Conservation (phyloP, 2,797 vertebrate species). For the Cirrhinus mrigala region DNA sequence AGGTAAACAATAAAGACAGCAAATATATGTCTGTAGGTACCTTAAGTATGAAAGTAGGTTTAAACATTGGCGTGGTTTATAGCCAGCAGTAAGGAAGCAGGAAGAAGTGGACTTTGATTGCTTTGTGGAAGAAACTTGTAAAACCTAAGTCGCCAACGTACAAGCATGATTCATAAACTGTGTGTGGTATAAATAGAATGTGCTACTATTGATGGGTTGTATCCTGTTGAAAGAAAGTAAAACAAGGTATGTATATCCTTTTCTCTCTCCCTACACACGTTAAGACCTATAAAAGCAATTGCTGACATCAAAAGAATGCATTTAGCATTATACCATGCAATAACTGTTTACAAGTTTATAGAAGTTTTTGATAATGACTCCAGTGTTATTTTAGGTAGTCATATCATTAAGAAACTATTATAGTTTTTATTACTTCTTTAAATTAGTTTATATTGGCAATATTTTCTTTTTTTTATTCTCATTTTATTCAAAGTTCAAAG, state of each 20-base stretch:
- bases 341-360: not conserved
- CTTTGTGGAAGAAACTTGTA: conserved; percentile 8
- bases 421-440: not conserved
- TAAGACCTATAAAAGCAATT: not conserved
- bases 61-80: conserved; percentile 48
- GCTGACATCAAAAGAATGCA: not conserved
- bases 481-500: too few species aligned
- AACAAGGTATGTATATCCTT: conserved; percentile 16
- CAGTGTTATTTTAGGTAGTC: not conserved
- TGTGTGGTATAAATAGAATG: not conserved
- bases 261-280: not conserved
- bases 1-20: conserved; percentile 21
- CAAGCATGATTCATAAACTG: conserved; percentile 2
- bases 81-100: conserved; percentile 43
- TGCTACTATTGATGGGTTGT: not conserved
- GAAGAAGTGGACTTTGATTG: conserved; percentile 33
- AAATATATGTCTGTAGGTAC: conserved; percentile 23
- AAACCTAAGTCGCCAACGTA: not conserved
- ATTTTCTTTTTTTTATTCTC: too few species aligned
- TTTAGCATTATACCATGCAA: not conserved
- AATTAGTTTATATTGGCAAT: not conserved
- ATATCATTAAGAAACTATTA: not conserved
- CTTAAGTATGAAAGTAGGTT: conserved; percentile 16
- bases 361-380: not conserved
- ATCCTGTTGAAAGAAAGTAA: not conserved